phyloP scores from a whole-genome alignment of 1,140 invertebrate species.

The Zaprionus tsacasi region DNA sequence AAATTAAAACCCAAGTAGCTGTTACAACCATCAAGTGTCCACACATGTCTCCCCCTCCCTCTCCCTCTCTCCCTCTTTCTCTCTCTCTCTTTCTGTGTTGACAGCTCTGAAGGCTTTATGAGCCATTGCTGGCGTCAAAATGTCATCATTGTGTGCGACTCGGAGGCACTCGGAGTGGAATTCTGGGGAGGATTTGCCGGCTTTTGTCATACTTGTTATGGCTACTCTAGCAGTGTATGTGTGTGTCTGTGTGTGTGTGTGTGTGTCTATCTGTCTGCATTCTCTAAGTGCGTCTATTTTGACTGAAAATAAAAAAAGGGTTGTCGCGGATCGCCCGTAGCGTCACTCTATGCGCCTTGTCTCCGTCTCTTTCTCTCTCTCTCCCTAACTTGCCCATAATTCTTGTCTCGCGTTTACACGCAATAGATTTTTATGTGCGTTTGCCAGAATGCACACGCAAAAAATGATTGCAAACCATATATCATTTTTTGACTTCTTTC shows the following conservation, averaged over 20 bases:
- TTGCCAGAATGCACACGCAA: slow-evolving; percentile 54
- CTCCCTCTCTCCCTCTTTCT: too few relatives aligned
- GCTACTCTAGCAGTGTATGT: slow-evolving; percentile 18
- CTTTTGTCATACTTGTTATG: slow-evolving; percentile 60
- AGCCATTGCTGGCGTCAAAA: slow-evolving; percentile 80
- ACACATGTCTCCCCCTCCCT: slow-evolving; percentile 3
- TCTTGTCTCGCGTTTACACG: slow-evolving; percentile 74
- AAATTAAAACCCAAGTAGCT: slow-evolving; percentile 66
- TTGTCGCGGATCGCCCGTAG: slow-evolving; percentile 28
- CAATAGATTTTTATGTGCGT: slow-evolving; percentile 82
- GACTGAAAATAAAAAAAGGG: slow-evolving; percentile 53
- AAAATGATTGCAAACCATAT: slow-evolving; percentile 55
- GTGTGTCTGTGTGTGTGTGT: not conserved
- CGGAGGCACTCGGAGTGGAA: slow-evolving; percentile 42
- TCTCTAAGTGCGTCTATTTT: slow-evolving; percentile 33
- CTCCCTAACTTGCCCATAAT: slow-evolving; percentile 57
- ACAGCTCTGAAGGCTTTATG: slow-evolving; percentile 71
- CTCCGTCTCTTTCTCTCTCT: not conserved
- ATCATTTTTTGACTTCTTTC: slow-evolving; percentile 45
- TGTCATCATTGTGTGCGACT: slow-evolving; percentile 64
- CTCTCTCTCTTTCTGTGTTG: slow-evolving; percentile 14
- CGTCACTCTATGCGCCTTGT: not conserved
- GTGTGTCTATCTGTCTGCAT: slow-evolving; percentile 17
- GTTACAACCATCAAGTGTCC: slow-evolving; percentile 34
- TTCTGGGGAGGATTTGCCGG: slow-evolving; percentile 58